A percentile compares a stretch with the other conserved stretches of the same genome.
Conservation (phyloP, 2,797 vertebrate genomes). For the Okamejei kenojei region DNA sequence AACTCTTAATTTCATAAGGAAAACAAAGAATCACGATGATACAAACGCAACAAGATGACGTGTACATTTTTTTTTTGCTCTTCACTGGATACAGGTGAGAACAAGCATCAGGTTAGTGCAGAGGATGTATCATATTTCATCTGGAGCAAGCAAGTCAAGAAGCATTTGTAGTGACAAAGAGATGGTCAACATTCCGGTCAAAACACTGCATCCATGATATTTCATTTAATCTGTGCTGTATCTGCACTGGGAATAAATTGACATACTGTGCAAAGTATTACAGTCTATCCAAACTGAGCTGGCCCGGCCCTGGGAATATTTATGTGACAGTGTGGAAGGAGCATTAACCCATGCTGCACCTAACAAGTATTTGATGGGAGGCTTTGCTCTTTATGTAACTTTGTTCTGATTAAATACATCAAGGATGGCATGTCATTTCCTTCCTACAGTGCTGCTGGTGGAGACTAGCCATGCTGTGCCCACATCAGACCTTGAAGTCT, state of each 20-base stretch:
- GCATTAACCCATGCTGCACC: no score
- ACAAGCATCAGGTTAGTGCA: not conserved
- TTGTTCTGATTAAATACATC: not conserved
- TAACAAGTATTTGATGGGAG: no score
- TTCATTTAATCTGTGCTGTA: no score
- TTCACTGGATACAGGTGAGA: not conserved
- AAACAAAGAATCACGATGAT: not conserved
- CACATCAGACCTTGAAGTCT: not conserved
- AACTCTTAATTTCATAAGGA: not conserved
- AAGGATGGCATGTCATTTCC: conserved; percentile 39
- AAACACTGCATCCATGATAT: no score
- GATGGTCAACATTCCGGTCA: no score
- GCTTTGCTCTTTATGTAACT: no score
- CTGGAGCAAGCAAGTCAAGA: no score
- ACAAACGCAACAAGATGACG: not conserved
- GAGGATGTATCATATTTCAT: not conserved
- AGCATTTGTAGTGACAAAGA: no score
- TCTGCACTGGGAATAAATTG: no score
- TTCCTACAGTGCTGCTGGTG: no score
- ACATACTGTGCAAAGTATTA: not conserved
- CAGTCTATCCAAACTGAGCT: not conserved
- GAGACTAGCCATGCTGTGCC: no score
- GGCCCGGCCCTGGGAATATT: not conserved
- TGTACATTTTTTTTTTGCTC: not conserved
- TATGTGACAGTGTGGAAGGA: no score